Percentiles rank a stretch among this genome's conserved stretches.
Evolutionary conservation across 2,113 vertebrate species (phyloP).

Genomic region (Oenanthe oenanthe): DNA sequence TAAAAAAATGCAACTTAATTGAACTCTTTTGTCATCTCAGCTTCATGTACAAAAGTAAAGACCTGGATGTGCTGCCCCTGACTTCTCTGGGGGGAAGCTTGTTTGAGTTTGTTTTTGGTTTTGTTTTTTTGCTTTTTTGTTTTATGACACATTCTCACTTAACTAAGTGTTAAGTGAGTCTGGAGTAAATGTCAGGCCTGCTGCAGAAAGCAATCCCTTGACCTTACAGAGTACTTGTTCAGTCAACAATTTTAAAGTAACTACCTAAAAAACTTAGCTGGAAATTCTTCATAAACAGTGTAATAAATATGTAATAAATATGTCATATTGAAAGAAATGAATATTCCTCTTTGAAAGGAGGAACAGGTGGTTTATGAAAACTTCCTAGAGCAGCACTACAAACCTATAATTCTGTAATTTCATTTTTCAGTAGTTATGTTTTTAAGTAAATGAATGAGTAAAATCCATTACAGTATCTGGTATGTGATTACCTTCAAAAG

Average conservation of each 20-base stretch:
- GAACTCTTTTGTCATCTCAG: background rate
- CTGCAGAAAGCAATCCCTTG: background rate
- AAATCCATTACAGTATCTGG: background rate
- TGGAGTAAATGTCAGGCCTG: background rate
- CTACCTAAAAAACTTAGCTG: background rate
- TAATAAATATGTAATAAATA: background rate
- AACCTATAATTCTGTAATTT: background rate
- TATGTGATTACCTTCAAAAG: background rate
- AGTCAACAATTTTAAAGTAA: background rate
- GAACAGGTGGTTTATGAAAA: background rate
- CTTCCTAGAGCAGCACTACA: background rate
- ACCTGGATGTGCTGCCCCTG: background rate
- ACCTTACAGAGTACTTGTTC: background rate
- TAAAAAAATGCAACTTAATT: background rate
- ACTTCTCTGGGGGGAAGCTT: background rate
- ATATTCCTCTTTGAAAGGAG: background rate
- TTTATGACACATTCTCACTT: background rate
- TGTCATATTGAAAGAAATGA: background rate
- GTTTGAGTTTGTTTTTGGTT: background rate
- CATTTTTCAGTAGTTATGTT: background rate
- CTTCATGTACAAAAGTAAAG: background rate
- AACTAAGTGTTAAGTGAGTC: background rate
- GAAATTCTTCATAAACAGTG: background rate
- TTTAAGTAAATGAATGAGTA: background rate
- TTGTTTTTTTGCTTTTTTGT: background rate